Conservation (phyloP, 2,797 vertebrate species). For the Darevskia mixta region DNA sequence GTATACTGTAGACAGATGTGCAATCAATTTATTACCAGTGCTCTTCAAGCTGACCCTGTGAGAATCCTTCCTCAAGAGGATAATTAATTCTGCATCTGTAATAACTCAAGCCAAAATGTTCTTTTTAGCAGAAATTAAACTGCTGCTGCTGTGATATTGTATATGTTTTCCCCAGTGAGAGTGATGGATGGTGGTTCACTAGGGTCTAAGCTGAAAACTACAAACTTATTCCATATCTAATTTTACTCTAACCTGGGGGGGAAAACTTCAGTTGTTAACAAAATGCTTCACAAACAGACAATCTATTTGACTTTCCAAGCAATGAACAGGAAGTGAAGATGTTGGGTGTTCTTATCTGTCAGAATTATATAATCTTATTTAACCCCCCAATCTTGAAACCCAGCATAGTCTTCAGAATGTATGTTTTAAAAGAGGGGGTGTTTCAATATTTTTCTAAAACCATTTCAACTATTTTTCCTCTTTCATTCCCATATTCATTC, state of each 20-base stretch:
- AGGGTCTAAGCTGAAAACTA: slow-evolving; percentile 43
- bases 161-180: slow-evolving; percentile 39
- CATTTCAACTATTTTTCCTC: neutral
- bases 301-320: neutral
- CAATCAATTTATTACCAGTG: slow-evolving; percentile 37
- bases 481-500: neutral
- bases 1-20: slow-evolving; percentile 20
- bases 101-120: slow-evolving; percentile 49
- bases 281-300: neutral
- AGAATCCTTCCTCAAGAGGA: slow-evolving; percentile 28
- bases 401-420: neutral
- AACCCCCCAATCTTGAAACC: neutral
- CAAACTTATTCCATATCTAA: slow-evolving; percentile 28
- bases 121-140: slow-evolving; percentile 42
- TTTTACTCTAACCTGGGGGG: slow-evolving; percentile 22
- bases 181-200: slow-evolving; percentile 39
- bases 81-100: slow-evolving; percentile 46
- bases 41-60: slow-evolving; percentile 4
- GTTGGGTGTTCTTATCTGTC: neutral
- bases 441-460: neutral
- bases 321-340: neutral
- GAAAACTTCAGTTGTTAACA: neutral
- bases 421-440: neutral
- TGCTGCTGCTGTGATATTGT: slow-evolving; percentile 43
- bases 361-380: neutral